Base-by-base conservation (phyloP, 1,140 invertebrate genomes). In the Sminthurinus signatus region DNA sequence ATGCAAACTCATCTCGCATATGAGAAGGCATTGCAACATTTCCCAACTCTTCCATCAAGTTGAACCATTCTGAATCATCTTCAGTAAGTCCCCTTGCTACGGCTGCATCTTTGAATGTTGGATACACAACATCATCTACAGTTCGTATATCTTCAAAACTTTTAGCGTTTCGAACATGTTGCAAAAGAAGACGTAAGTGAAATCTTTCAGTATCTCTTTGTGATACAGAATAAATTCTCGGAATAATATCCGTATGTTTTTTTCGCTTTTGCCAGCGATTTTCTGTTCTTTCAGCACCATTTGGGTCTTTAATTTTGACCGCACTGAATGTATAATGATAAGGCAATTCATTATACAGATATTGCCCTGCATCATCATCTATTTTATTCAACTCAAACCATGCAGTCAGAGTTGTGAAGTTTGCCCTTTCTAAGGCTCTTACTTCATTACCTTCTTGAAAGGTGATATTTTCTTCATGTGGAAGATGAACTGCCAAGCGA, bases 1-100 rank as follows among this genome's bases (percentile, higher is more conserved):
- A 76, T 32, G 74, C 73, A 73, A 80, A 78, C 71, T 77, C 74
- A 67, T 71, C 72, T 43, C 75, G 73, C 60, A 81, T 75, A 73
- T 79, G 73, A 21, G 73, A 61, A 70, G 75, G 74, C 71, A 43
- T 52, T 64, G 70, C 55, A 60, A 73, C 58, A 62, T 64, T 71
- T 12, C 65, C 61, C 52, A 75, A 73, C 74, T 78, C 74, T 65
- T 50, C 68, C 68, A 79, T 67, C 62, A 72, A 70, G 58, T 55
- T 43, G 8, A 74, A 70, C 76, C 76, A 77, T 31, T 77, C 73
- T 46, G 70, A 62, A 61, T 78, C 75, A 67, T 78, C 73, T 69
- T 77, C 74, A 10, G 78, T 67, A 54, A 80, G 72, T 56, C 72
- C 68, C 39, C 72, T 67, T 73, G 36, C 69, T 66, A 46, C 46